Evolutionary conservation across 2,888 invertebrate species (phyloP).

Genomic region (Nomada hirtipes): DNA sequence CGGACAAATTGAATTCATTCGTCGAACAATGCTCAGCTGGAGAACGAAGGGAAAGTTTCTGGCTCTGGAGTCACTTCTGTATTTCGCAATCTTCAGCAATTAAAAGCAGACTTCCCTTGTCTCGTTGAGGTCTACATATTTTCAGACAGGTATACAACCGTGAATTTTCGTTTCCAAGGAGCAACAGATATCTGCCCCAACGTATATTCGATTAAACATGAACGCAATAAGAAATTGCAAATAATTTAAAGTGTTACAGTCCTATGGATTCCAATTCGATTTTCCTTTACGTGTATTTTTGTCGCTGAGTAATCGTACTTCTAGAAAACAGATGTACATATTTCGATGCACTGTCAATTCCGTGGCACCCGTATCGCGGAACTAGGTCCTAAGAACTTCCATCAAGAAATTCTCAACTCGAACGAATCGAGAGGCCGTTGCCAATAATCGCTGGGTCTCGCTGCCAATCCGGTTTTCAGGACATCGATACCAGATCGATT

Average conservation of each 20-base stretch:
- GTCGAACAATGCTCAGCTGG: neutral
- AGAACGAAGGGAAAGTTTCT: neutral
- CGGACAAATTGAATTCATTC: slow-evolving; percentile 23
- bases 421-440: neutral
- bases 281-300: neutral
- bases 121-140: no score
- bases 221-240: no score
- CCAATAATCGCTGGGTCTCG: slow-evolving; percentile 5
- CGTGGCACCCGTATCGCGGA: neutral
- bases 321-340: neutral
- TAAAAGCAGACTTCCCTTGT: no score
- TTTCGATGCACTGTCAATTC: neutral
- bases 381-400: neutral
- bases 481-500: slow-evolving; percentile 26
- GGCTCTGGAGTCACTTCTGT: neutral
- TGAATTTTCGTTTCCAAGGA: no score
- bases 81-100: neutral
- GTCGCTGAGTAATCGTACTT: neutral
- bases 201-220: no score
- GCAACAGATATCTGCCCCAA: no score
- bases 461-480: slow-evolving; percentile 10
- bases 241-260: no score
- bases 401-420: neutral
- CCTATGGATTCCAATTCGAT: no score
- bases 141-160: no score